A percentile compares a stretch with the other conserved stretches of the same genome.
phyloP scores from a whole-genome alignment of 2,888 invertebrate genomes.

The Catocala fraxini region DNA sequence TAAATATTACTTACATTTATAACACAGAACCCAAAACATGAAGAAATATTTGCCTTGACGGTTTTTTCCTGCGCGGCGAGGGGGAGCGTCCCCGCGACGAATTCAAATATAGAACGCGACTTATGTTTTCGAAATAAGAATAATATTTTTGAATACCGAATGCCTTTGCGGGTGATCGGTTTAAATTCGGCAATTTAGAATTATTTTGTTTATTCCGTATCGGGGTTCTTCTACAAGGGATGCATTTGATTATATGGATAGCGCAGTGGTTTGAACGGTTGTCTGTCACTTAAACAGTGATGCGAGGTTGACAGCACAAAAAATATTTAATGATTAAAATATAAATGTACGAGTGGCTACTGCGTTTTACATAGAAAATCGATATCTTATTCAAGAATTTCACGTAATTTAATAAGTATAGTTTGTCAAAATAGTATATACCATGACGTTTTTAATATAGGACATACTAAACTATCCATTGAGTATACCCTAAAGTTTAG shows the following conservation, averaged over 20 bases:
- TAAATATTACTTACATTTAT: background rate
- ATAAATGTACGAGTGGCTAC: too few relatives aligned
- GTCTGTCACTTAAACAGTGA: too few relatives aligned
- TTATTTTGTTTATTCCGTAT: slow-evolving; percentile 18
- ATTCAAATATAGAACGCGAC: slow-evolving; percentile 81
- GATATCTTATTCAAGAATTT: too few relatives aligned
- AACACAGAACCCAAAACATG: slow-evolving; percentile 39
- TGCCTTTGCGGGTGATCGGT: slow-evolving; percentile 80
- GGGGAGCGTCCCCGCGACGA: slow-evolving; percentile 79
- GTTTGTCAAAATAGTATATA: too few relatives aligned
- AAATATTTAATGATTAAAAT: too few relatives aligned
- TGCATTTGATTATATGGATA: background rate
- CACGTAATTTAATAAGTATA: too few relatives aligned
- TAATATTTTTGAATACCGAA: slow-evolving; percentile 75
- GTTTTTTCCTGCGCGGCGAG: slow-evolving; percentile 63
- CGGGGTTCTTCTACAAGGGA: background rate
- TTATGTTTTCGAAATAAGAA: slow-evolving; percentile 70
- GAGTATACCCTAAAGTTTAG: too few relatives aligned
- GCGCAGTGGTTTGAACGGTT: too few relatives aligned
- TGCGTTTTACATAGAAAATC: too few relatives aligned
- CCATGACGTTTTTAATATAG: too few relatives aligned
- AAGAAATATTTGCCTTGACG: slow-evolving; percentile 17
- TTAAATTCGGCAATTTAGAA: slow-evolving; percentile 47
- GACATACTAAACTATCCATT: too few relatives aligned
- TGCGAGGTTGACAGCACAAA: too few relatives aligned